These are phyloP conservation scores for Platerodrilus igneus DNA, from an alignment of 2,888 invertebrate species.

Conservation along the genomic window DNA sequence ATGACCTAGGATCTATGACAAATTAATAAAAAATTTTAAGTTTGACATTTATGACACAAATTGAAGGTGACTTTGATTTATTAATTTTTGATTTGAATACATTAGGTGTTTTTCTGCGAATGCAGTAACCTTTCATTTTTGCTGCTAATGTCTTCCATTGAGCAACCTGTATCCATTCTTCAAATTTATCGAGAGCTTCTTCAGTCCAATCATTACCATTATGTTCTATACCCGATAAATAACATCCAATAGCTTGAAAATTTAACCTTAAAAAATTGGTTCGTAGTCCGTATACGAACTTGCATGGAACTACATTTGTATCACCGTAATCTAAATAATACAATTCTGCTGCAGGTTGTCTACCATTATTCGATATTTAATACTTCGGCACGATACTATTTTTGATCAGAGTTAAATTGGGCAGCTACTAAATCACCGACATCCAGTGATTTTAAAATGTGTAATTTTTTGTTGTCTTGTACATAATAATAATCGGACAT, in stretches of 20 bases:
- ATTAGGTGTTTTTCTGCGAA: slow-evolving; percentile 49
- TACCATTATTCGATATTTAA: slow-evolving; percentile 58
- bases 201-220: slow-evolving; percentile 57
- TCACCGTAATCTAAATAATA: slow-evolving; percentile 89
- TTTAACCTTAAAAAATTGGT: slow-evolving; percentile 70
- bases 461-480: slow-evolving; percentile 59
- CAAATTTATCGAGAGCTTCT: slow-evolving; percentile 62
- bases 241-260: slow-evolving; percentile 85
- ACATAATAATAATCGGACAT: slow-evolving; percentile 80
- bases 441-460: slow-evolving; percentile 52
- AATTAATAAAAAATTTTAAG: no score
- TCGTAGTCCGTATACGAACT: slow-evolving; percentile 67
- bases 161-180: slow-evolving; percentile 67
- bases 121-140: slow-evolving; percentile 68
- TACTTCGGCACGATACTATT: slow-evolving; percentile 70
- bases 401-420: slow-evolving; percentile 72
- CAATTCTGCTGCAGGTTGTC: slow-evolving; percentile 61
- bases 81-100: no score
- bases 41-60: no score
- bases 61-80: no score
- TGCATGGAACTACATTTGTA: slow-evolving; percentile 61
- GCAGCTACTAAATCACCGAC: slow-evolving; percentile 83
- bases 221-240: slow-evolving; percentile 50
- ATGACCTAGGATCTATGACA: no score
- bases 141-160: slow-evolving; percentile 79